Evolutionary conservation across 1,140 invertebrate genomes (phyloP).

Genomic region (Xylocopa sonorina): DNA sequence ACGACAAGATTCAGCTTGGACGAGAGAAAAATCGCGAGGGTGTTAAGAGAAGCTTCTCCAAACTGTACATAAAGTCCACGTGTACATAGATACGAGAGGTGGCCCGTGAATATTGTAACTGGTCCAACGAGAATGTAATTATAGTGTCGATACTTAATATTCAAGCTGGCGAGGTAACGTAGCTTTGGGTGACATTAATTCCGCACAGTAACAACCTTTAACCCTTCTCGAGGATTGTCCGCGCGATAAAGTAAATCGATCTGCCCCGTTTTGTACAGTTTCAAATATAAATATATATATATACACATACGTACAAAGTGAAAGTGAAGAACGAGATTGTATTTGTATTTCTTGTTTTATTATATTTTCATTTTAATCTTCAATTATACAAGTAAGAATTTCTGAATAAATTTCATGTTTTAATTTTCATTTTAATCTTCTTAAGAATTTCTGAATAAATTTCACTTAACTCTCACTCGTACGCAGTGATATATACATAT

Average conservation of each 20-base stretch:
- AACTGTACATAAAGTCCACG: conserved; percentile 15
- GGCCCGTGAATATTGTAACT: neutral
- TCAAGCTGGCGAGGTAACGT: conserved; percentile 16
- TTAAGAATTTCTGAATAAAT: no score
- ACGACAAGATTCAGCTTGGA: no score
- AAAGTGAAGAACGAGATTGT: no score
- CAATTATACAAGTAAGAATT: no score
- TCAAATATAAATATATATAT: no score
- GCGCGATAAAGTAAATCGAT: neutral
- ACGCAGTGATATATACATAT: no score
- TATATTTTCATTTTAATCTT: no score
- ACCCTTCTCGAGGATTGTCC: neutral
- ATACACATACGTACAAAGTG: no score
- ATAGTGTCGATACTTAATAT: conserved; percentile 29
- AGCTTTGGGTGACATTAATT: conserved; percentile 51
- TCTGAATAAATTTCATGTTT: no score
- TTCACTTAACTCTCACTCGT: no score
- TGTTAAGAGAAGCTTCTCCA: neutral
- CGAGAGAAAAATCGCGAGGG: neutral
- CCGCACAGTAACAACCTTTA: conserved; percentile 35
- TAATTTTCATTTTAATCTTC: no score
- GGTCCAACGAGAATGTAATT: conserved; percentile 16
- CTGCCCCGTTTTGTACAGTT: neutral
- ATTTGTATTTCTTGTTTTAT: no score
- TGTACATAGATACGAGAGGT: conserved; percentile 31